Base-by-base conservation (phyloP, 2,888 invertebrate species). In the Drosophila maculinotata region DNA sequence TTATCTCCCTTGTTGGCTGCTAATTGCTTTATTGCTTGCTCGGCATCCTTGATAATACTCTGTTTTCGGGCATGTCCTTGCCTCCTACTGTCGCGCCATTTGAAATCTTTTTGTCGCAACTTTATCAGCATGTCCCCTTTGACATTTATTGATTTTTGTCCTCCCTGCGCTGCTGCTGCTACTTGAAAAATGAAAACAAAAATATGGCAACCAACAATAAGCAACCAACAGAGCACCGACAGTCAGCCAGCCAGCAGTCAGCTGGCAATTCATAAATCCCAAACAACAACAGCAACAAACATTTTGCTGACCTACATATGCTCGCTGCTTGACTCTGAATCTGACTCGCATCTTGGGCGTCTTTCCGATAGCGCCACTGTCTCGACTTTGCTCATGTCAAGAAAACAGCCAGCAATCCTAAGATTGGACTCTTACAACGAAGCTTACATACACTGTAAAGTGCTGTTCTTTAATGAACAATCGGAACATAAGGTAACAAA, bases 1-100 rank as follows among this genome's bases (percentile, higher is more conserved):
- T 83, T 83, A 81, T 83, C 85, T 86, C 80, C 86, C 80, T 80
- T 77, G 80, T 83, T 67, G 77, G 31, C 79, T 70, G 76, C 86
- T 83, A 83, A 83, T 83, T 83, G 87, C 83, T 83, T 83, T 83
- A 83, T 85, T 83, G 77, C 87, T 69, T 38, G 42, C 60, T 57
- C 56, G 31, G 48, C 69, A 76, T 49, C 57, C 54, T 48, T 71
- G 60, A 75, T 74, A 54, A 48, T 49, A 56, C 56, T 31, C 49
- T 35, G 25, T 49, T 56, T 56, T 35, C n/a, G 47, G 65, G n/a
- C 42, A 52, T 57, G 56, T 57, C 58, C 68, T 49, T 67, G 67
- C 42, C 47, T 65, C 41, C 79, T 17, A 20, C 9, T 72, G 69
- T 69, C 58, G 70, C 57, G 65, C 62, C 69, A 57, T 76, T 76